Evolutionary conservation across 2,113 vertebrate genomes (phyloP), one percentile per base, ranked within the genome.

Genomic region (Rattus norvegicus): DNA sequence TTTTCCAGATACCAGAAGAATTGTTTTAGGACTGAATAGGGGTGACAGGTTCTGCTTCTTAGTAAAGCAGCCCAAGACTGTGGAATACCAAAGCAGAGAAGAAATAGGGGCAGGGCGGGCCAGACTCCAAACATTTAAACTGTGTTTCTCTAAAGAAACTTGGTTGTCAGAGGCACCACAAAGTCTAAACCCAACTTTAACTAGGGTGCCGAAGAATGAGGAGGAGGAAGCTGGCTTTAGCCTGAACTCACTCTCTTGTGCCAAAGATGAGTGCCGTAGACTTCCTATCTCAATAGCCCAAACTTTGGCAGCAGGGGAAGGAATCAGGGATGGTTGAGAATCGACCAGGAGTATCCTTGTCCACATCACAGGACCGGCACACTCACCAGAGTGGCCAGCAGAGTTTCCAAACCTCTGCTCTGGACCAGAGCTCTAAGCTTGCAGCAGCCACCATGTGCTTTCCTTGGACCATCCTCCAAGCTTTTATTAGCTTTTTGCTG

Each of bases 401-500:
- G 96, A 28, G 67, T 61, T 94, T 97, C 98, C 96, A 96, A 95
- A 90, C 67, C 96, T 94, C 97, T 98, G 90, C 80, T 13, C 92
- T 90, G 95, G 95, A 91, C 95, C 96, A 91, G 97, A 88, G 63
- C 97, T 98, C 96, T 93, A 96, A 97, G 95, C 3, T 90, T 73
- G 76, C 76, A 96, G 43, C 88, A 95, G 97, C 97, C 98, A 91
- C 97, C 94, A 69, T 33, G 56, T 97, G 98, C 98, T 98, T 99
- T 98, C 97, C 96, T 98, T 98, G 98, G 98, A 98, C 17, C 84
- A 92, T 94, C 47, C 92, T 86, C 39, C 2, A 26, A 97, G 92
- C 94, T 98, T 98, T 98, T 98, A 98, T 98, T 98, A 98, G 98
- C 93, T 97, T 97, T 97, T 88, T 79, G 97, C 96, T 99, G 97